phyloP scores from a whole-genome alignment of 2,888 invertebrate genomes.

The Latheticus oryzae region DNA sequence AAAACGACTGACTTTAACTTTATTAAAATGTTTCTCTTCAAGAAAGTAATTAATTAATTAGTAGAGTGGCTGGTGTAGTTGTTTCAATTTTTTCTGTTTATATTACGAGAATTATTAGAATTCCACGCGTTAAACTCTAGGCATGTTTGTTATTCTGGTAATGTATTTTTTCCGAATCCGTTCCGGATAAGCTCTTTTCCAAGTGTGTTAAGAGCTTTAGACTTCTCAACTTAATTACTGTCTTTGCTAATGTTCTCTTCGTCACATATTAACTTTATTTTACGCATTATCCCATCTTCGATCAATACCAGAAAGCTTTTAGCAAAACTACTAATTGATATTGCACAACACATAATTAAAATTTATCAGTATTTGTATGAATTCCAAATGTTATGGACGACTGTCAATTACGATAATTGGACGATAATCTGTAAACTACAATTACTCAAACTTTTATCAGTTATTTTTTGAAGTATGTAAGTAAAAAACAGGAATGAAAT shows the following conservation, averaged over 20 bases:
- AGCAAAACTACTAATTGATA: conserved; percentile 8
- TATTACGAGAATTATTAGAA: conserved; percentile 39
- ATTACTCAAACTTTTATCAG: conserved; percentile 16
- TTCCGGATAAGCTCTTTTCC: conserved; percentile 42
- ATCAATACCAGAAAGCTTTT: no score
- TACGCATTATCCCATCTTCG: conserved; percentile 25
- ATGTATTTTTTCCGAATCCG: conserved; percentile 45
- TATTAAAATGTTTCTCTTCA: no score
- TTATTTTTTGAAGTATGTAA: conserved; percentile 11
- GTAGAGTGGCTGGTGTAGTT: no score
- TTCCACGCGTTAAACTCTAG: conserved; percentile 33
- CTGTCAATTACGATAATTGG: conserved; percentile 19
- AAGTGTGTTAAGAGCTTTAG: conserved; percentile 44
- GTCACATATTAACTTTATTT: conserved; percentile 41
- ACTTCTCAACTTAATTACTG: conserved; percentile 46
- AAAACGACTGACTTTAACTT: no score
- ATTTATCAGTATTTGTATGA: no score
- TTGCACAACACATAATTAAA: no score
- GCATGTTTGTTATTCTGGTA: conserved; percentile 42
- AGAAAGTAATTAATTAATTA: no score
- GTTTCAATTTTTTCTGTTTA: no score
- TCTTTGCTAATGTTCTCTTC: conserved; percentile 36
- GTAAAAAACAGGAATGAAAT: conserved; percentile 19
- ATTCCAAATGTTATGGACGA: no score
- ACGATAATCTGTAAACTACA: conserved; percentile 23